Percentiles rank a stretch among this genome's conserved stretches.
These are phyloP conservation scores for Cephalotes varians DNA, from an alignment of 2,888 invertebrate genomes.

Conservation along the genomic window DNA sequence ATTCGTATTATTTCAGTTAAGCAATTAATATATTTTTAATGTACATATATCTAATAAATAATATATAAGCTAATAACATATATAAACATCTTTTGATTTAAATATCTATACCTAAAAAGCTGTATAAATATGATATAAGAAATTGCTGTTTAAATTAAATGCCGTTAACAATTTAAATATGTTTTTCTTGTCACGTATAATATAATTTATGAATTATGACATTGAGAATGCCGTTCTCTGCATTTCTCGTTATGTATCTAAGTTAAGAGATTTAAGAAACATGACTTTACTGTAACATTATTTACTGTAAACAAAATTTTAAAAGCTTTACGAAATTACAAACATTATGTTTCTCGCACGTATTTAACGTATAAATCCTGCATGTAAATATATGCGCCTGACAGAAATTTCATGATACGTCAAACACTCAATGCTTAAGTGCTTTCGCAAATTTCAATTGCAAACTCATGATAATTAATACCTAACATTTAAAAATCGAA, in stretches of 20 bases:
- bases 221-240: neutral
- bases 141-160: neutral
- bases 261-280: slow-evolving; percentile 62
- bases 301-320: slow-evolving; percentile 66
- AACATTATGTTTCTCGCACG: slow-evolving; percentile 56
- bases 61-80: too few relatives aligned
- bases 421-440: slow-evolving; percentile 77
- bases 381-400: slow-evolving; percentile 55
- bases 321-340: slow-evolving; percentile 68
- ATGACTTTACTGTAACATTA: slow-evolving; percentile 67
- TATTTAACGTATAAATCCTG: slow-evolving; percentile 24
- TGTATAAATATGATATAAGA: neutral
- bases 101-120: neutral
- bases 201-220: neutral
- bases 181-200: slow-evolving; percentile 41
- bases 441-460: slow-evolving; percentile 66
- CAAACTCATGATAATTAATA: slow-evolving; percentile 31
- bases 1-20: too few relatives aligned
- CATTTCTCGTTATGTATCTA: neutral
- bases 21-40: too few relatives aligned
- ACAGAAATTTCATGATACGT: slow-evolving; percentile 71
- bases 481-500: slow-evolving; percentile 22
- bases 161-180: neutral
- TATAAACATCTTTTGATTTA: neutral
- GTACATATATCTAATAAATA: too few relatives aligned